A percentile compares a stretch with the other conserved stretches of the same genome.
Conservation (phyloP, 2,888 invertebrate species). For the Odontomyia ornata region DNA sequence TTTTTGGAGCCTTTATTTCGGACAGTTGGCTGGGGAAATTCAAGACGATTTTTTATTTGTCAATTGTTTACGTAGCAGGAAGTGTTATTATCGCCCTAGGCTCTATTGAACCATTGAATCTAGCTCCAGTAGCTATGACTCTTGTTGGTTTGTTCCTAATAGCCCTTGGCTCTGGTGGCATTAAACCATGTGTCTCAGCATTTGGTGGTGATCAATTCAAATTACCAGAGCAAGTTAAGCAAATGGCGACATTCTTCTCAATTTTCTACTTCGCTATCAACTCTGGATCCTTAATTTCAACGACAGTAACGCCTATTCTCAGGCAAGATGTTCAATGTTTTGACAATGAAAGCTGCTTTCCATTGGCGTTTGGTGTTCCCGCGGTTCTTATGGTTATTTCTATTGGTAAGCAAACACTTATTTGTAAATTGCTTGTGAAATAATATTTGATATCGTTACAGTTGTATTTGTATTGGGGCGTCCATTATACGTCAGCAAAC, state of each 20-base stretch:
- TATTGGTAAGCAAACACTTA: slow-evolving; percentile 67
- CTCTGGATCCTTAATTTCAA: slow-evolving; percentile 76
- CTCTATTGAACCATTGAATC: slow-evolving; percentile 66
- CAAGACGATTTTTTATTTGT: slow-evolving; percentile 76
- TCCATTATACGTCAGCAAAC: slow-evolving; percentile 70
- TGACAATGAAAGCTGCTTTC: slow-evolving; percentile 73
- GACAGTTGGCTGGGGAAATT: slow-evolving; percentile 84
- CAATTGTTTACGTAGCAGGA: slow-evolving; percentile 76
- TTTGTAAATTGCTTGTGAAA: background rate
- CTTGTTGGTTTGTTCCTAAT: slow-evolving; percentile 75
- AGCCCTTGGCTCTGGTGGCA: slow-evolving; percentile 81
- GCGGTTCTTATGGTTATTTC: slow-evolving; percentile 76
- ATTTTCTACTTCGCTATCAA: slow-evolving; percentile 77
- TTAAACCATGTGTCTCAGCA: slow-evolving; percentile 83
- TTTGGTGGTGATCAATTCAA: slow-evolving; percentile 85
- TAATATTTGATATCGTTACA: slow-evolving; percentile 57
- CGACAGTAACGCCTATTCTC: slow-evolving; percentile 77
- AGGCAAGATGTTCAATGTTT: slow-evolving; percentile 74
- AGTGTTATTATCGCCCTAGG: slow-evolving; percentile 72
- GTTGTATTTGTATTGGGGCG: slow-evolving; percentile 77
- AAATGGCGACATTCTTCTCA: slow-evolving; percentile 77
- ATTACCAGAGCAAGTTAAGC: slow-evolving; percentile 71
- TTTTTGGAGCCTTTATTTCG: slow-evolving; percentile 81
- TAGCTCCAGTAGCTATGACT: slow-evolving; percentile 67
- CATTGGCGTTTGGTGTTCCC: slow-evolving; percentile 80